Conservation (phyloP, 2,888 invertebrate species). For the Ormyrus labotus region DNA sequence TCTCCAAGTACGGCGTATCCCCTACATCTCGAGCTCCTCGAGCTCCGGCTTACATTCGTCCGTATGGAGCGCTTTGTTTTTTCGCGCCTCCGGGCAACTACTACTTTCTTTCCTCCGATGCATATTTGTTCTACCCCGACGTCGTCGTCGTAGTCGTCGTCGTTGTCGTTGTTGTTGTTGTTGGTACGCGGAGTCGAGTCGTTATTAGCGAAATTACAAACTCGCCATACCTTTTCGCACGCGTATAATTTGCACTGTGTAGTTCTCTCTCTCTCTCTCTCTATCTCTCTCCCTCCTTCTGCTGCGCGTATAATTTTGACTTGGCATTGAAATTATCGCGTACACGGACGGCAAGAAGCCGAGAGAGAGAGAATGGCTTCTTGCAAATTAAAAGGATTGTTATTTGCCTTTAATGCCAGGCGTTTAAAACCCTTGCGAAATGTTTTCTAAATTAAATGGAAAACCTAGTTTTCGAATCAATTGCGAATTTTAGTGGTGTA, state of each 20-base stretch:
- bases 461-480: conserved; percentile 8
- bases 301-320: conserved; percentile 33
- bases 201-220: conserved; percentile 51
- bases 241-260: conserved; percentile 26
- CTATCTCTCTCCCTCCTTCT: no score
- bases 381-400: conserved; percentile 52
- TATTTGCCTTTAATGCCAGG: conserved; percentile 44
- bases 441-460: conserved; percentile 27
- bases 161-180: background rate
- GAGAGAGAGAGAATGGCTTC: conserved; percentile 30
- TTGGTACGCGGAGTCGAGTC: conserved; percentile 11
- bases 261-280: background rate
- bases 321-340: conserved; percentile 51
- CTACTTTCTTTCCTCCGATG: conserved; percentile 12
- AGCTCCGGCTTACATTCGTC: background rate
- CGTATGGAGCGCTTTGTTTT: conserved; percentile 14
- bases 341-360: conserved; percentile 12
- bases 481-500: background rate
- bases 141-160: no score
- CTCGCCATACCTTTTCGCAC: conserved; percentile 32
- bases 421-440: conserved; percentile 45
- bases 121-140: background rate
- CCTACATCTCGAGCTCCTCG: no score
- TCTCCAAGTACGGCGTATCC: no score
- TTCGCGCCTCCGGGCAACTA: background rate